phyloP scores from a whole-genome alignment of 2,888 invertebrate genomes.

The Pachymerium ferrugineum region DNA sequence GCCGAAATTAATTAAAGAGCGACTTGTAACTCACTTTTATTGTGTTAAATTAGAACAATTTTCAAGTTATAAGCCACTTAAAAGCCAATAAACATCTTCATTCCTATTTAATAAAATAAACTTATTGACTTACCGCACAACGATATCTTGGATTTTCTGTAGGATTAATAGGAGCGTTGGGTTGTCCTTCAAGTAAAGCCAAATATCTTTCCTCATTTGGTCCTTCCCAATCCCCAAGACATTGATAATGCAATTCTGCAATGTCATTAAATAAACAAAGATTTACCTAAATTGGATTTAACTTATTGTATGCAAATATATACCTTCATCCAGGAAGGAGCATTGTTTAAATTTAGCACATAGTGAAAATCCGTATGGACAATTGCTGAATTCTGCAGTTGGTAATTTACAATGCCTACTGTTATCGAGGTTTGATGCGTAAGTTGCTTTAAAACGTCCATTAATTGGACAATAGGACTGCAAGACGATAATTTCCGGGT shows the following conservation, averaged over 20 bases:
- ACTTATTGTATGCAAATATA: slow-evolving; percentile 35
- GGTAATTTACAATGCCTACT: slow-evolving; percentile 54
- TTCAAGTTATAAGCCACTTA: not conserved
- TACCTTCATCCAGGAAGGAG: slow-evolving; percentile 55
- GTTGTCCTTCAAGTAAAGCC: slow-evolving; percentile 41
- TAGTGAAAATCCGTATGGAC: slow-evolving; percentile 58
- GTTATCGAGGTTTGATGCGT: slow-evolving; percentile 53
- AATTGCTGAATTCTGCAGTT: slow-evolving; percentile 57
- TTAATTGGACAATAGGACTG: slow-evolving; percentile 61
- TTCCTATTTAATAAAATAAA: no score
- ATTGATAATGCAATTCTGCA: slow-evolving; percentile 53
- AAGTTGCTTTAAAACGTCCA: slow-evolving; percentile 57
- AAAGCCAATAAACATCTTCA: not conserved
- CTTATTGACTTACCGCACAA: slow-evolving; percentile 40
- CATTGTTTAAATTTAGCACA: slow-evolving; percentile 57
- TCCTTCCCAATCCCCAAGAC: slow-evolving; percentile 60
- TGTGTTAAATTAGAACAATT: no score
- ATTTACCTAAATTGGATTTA: not conserved
- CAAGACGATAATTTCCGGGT: slow-evolving; percentile 50
- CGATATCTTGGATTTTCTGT: slow-evolving; percentile 39
- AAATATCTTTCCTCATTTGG: slow-evolving; percentile 55
- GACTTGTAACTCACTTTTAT: not conserved
- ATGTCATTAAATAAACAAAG: not conserved
- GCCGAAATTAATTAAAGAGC: no score
- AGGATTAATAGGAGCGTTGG: slow-evolving; percentile 23